Base-by-base conservation (phyloP, 2,113 vertebrate genomes). In the Myocastor coypus region DNA sequence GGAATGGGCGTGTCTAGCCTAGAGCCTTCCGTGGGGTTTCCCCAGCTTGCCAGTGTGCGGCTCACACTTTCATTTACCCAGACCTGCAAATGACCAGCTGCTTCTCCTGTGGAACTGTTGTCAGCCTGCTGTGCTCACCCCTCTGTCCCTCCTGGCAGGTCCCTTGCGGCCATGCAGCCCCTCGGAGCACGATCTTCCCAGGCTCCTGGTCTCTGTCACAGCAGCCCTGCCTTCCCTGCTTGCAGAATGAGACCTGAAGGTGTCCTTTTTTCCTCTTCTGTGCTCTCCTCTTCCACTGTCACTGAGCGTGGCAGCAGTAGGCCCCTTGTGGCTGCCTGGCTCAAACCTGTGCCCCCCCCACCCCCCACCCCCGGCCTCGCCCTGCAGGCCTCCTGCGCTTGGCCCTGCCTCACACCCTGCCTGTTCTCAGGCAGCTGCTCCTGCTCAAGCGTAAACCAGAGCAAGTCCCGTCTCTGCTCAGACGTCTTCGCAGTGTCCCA, bases 171-270 rank as follows among this genome's bases (percentile, higher is more conserved):
- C 0, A 10, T 63, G 5, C 34, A 59, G 64, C 42, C 32, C 28
- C 5, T 4, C 26, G 13, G 16, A 34, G 3, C 22, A 1, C 24
- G 1, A 14, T 20, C 22, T 46, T 13, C 7, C 5, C 2, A 7
- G 0, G 55, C 80, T 42, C 2, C 12, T 32, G 34, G 2, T 30
- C 78, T 80, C 78, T 22, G 0, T 2, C 3, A 3, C 0, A 30
- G 64, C 37, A 37, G 52, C 40, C 32, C 61, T 12, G 1, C 0
- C n/a, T 19, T 10, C 3, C 0, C 22, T 34, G 37, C 5, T 8
- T 68, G 17, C 13, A 7, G 37, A 5, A 4, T 4, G 0, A 11
- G 26, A 0, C 42, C 64, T 0, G 32, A 55, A 34, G 8, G 14
- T 2, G 16, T 10, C 19, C 61, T 17, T 26, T 10, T 24, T 63